Percentiles rank a stretch among this genome's conserved stretches.
phyloP scores from a whole-genome alignment of 2,797 vertebrate genomes.

The Poliocrania exsul region DNA sequence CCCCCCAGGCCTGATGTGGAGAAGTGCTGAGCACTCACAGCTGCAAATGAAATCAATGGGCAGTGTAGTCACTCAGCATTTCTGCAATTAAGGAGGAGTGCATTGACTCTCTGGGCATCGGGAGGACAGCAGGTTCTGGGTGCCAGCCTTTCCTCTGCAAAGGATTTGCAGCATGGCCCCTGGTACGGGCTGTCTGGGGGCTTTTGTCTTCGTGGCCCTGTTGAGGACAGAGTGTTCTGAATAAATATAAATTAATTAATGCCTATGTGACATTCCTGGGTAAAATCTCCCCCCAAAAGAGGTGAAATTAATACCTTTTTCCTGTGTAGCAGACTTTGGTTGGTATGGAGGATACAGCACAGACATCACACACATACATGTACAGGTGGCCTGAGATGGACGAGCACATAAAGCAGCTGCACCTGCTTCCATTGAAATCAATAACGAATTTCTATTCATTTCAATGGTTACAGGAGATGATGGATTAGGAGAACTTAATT shows the following conservation, averaged over 20 bases:
- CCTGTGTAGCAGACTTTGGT: not conserved
- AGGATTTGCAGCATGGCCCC: not conserved
- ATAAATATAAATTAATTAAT: not conserved
- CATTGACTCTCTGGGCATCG: not conserved
- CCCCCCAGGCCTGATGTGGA: not conserved
- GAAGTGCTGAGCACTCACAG: conserved; percentile 2
- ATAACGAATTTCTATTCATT: not conserved
- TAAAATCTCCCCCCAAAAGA: not conserved
- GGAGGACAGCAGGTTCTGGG: not conserved
- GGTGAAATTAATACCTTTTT: not conserved
- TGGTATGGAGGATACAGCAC: not conserved
- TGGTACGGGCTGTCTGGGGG: not conserved
- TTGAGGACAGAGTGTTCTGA: not conserved
- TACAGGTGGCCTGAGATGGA: not conserved
- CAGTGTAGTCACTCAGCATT: not conserved
- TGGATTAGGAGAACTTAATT: conserved; percentile 41
- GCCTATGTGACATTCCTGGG: not conserved
- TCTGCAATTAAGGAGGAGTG: not conserved
- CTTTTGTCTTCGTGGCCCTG: not conserved
- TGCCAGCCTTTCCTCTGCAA: not conserved
- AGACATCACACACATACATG: rapidly evolving
- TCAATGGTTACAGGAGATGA: not conserved
- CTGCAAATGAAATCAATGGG: not conserved
- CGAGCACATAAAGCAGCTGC: not conserved
- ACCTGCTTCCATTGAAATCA: not conserved